Evolutionary conservation across 2,888 invertebrate species (phyloP).

Genomic region (Andrena chrysosceles): DNA sequence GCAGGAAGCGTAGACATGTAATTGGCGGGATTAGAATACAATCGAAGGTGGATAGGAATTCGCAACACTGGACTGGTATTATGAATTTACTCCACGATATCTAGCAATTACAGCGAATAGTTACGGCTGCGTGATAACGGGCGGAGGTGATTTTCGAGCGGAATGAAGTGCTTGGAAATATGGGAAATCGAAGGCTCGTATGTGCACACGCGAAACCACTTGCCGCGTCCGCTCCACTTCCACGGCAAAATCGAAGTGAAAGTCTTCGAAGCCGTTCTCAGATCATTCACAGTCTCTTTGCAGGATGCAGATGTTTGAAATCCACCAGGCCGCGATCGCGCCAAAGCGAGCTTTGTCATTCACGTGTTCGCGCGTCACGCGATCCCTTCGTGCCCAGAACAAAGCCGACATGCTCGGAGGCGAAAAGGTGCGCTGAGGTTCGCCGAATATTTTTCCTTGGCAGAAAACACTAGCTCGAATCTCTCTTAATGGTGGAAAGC

Average conservation of each 20-base stretch:
- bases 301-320: slow-evolving; percentile 74
- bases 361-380: slow-evolving; percentile 25
- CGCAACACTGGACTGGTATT: not conserved
- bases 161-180: slow-evolving; percentile 27
- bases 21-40: not conserved
- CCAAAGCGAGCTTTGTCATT: slow-evolving; percentile 36
- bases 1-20: not conserved
- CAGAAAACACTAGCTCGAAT: not conserved
- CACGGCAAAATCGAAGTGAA: slow-evolving; percentile 71
- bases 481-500: not conserved
- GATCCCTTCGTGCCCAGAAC: slow-evolving; percentile 29
- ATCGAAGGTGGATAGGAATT: not conserved
- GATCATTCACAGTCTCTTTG: slow-evolving; percentile 72
- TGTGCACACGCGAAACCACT: slow-evolving; percentile 65
- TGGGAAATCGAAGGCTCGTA: slow-evolving; percentile 51
- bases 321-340: slow-evolving; percentile 55
- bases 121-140: not conserved
- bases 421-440: not conserved
- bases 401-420: not conserved
- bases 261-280: slow-evolving; percentile 70
- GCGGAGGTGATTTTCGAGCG: slow-evolving; percentile 3
- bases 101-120: not conserved
- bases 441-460: not conserved
- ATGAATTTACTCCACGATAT: too few species aligned
- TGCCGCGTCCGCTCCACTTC: slow-evolving; percentile 76